These are phyloP conservation scores for Halictus rubicundus DNA, from an alignment of 1,140 invertebrate genomes.

Conservation along the genomic window DNA sequence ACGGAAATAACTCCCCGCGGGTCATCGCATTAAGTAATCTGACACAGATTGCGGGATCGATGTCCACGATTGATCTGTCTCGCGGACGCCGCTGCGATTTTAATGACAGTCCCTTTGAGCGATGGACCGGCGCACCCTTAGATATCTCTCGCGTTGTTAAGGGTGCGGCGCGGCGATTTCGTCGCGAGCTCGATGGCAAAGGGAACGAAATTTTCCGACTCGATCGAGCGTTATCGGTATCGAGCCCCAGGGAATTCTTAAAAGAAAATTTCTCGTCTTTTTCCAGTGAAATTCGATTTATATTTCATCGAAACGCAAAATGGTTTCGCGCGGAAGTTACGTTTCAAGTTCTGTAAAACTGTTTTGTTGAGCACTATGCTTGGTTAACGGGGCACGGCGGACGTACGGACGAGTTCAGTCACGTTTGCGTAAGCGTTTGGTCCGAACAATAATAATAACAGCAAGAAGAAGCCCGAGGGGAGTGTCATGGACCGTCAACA, in stretches of 20 bases:
- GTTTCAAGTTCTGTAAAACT: too few relatives aligned
- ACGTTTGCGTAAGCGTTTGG: too few relatives aligned
- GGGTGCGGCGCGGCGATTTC: not conserved
- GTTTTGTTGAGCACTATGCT: too few relatives aligned
- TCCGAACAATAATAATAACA: too few relatives aligned
- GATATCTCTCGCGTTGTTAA: not conserved
- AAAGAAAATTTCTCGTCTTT: too few relatives aligned
- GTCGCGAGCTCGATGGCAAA: not conserved
- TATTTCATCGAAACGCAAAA: too few relatives aligned
- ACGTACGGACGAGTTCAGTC: too few relatives aligned
- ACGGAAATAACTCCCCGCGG: slow-evolving; percentile 27
- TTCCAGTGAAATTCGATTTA: too few relatives aligned
- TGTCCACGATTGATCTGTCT: slow-evolving; percentile 26
- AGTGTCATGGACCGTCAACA: not conserved
- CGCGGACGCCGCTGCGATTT: not conserved
- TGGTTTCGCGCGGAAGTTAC: too few relatives aligned
- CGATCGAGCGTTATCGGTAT: not conserved
- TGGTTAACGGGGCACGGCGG: too few relatives aligned
- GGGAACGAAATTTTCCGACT: not conserved
- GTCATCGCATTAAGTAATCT: slow-evolving; percentile 41
- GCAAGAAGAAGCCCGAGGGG: too few relatives aligned
- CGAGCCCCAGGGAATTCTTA: too few relatives aligned
- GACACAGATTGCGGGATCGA: slow-evolving; percentile 41
- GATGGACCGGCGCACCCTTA: not conserved
- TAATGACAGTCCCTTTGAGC: not conserved